A percentile compares a stretch with the other conserved stretches of the same genome.
Conservation (phyloP, 2,888 invertebrate genomes). For the Phortica okadai region DNA sequence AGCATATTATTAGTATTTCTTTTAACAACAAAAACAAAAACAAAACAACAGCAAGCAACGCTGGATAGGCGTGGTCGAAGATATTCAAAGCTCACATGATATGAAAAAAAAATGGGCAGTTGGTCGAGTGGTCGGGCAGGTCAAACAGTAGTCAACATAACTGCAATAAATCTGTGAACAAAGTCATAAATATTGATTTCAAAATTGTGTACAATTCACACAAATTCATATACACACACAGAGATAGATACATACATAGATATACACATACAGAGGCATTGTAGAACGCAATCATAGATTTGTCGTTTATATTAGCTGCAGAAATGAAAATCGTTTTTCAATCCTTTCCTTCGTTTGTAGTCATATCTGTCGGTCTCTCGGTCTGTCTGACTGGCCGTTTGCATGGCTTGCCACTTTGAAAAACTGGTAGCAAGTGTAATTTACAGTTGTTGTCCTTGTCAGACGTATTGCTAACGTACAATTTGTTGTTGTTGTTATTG, state of each 20-base stretch:
- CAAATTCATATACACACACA: slow-evolving; percentile 11
- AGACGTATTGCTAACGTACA: neutral
- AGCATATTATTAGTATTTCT: slow-evolving; percentile 63
- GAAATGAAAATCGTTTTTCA: slow-evolving; percentile 69
- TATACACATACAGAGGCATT: slow-evolving; percentile 12
- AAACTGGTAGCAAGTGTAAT: slow-evolving; percentile 52
- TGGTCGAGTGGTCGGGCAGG: neutral
- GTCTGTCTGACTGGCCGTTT: slow-evolving; percentile 29
- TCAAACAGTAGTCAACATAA: slow-evolving; percentile 32
- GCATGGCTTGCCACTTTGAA: slow-evolving; percentile 27
- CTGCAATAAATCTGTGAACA: slow-evolving; percentile 64
- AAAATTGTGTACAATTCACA: slow-evolving; percentile 53
- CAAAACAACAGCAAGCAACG: slow-evolving; percentile 56
- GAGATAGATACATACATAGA: neutral
- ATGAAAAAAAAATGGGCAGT: neutral
- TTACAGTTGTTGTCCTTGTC: slow-evolving; percentile 58
- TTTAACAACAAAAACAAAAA: slow-evolving; percentile 54
- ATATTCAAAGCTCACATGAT: neutral
- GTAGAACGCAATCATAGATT: slow-evolving; percentile 50
- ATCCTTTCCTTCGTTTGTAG: slow-evolving; percentile 62
- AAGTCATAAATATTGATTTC: slow-evolving; percentile 69
- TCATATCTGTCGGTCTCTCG: no score
- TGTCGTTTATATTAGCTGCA: slow-evolving; percentile 69
- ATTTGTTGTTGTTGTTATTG: neutral
- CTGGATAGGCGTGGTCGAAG: slow-evolving; percentile 8